Conservation (phyloP, 2,113 vertebrate species). For the Austrofundulus limnaeus region DNA sequence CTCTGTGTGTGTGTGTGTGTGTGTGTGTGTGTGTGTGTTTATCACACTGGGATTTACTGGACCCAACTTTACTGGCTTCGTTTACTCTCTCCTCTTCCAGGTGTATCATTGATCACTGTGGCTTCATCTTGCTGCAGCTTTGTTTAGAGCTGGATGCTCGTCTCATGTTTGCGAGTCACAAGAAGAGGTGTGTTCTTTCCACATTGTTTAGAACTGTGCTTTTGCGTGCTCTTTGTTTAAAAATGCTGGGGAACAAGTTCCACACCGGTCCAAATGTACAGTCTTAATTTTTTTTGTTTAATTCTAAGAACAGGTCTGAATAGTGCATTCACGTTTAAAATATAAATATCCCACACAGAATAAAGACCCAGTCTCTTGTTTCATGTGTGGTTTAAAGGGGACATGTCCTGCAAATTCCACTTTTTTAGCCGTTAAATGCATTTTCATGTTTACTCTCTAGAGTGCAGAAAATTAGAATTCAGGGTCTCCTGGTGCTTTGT, state of each 20-base stretch:
- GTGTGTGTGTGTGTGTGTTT: conserved; percentile 2
- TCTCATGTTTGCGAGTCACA: not conserved
- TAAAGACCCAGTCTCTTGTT: too few species aligned
- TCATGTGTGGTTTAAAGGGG: too few species aligned
- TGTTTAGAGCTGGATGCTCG: not conserved
- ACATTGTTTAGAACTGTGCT: not conserved
- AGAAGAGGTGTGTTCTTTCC: not conserved
- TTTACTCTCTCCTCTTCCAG: too few species aligned
- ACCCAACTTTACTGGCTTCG: too few species aligned
- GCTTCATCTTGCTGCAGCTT: not conserved
- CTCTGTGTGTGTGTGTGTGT: not conserved
- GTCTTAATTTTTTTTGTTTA: not conserved
- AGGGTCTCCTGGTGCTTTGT: too few species aligned
- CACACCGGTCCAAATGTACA: not conserved
- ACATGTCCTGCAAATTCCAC: too few species aligned
- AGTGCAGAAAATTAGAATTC: too few species aligned
- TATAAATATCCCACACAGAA: too few species aligned
- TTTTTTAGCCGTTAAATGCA: too few species aligned
- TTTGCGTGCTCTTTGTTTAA: not conserved
- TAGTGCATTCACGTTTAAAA: not conserved
- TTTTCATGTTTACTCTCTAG: too few species aligned
- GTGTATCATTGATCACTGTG: conserved; percentile 1
- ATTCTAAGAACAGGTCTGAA: not conserved
- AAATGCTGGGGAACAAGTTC: not conserved
- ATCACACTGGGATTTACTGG: too few species aligned